phyloP scores from a whole-genome alignment of 2,113 vertebrate species.

The Vimba vimba region DNA sequence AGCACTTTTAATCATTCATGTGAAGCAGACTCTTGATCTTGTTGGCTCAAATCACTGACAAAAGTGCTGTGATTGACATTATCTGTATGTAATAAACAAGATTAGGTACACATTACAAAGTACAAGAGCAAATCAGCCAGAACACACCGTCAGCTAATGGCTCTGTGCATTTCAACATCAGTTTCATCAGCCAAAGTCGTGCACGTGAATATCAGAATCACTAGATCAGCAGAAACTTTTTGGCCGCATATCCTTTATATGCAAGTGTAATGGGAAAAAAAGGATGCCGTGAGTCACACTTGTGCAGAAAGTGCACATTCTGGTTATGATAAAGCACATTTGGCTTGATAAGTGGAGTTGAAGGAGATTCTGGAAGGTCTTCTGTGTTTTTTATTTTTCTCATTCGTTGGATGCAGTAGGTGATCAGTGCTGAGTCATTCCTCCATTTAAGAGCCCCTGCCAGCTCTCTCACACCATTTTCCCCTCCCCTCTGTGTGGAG shows the following conservation, averaged over 20 bases:
- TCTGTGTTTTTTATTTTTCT: background rate
- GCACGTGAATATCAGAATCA: background rate
- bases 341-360: background rate
- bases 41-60: background rate
- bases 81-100: background rate
- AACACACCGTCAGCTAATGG: background rate
- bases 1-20: constrained; percentile 16
- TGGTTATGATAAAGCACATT: constrained; percentile 12
- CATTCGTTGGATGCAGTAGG: background rate
- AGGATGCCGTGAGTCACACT: background rate
- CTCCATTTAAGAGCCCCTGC: background rate
- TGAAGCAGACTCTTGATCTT: background rate
- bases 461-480: background rate
- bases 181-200: background rate
- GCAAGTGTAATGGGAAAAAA: constrained; percentile 16
- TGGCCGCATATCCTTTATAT: background rate
- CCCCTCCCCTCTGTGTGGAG: background rate
- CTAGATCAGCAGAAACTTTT: constrained; percentile 5
- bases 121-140: constrained; percentile 55
- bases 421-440: constrained; percentile 40
- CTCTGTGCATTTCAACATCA: constrained; percentile 4
- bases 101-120: constrained; percentile 64
- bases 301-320: constrained; percentile 2
- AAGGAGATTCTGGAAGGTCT: background rate
- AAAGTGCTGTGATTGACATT: constrained; percentile 8